Evolutionary conservation across 1,140 invertebrate species (phyloP), one percentile per base, ranked within the genome.

Genomic region (Maniola jurtina): DNA sequence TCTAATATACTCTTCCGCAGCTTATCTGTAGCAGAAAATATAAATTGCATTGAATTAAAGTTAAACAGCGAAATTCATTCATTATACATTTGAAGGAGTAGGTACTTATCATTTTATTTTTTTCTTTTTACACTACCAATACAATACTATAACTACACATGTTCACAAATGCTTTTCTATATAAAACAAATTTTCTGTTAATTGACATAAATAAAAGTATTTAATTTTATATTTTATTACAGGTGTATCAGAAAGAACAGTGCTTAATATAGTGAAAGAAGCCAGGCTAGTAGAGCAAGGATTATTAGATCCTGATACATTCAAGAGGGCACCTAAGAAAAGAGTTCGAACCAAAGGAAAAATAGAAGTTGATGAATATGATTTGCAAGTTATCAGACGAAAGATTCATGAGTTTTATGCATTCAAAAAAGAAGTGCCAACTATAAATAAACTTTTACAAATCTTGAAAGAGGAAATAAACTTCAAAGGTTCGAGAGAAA

Each of bases 361-460:
- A 68, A 90, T 90, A 42, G 88, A 90, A 76, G 84, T 90, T 2
- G 84, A 86, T 64, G 84, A 90, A 67, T 90, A 84, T 79, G 88
- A 90, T 56, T 76, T 89, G 47, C 84, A 87, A 80, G 86, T 89
- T 0, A 89, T 89, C 9, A 72, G 84, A 50, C 73, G 87, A 64
- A 89, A 88, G 72, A 88, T 89, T 57, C 87, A 89, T 52, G 87
- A 89, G 60, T 89, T 89, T 60, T 89, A 89, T 75, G 76, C 87
- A 48, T 89, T 82, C 62, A 89, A 89, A 70, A 89, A 89, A 80
- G 87, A 89, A 76, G 87, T 89, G 9, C 87, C 87, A 15, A 89
- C 87, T 38, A 88, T 88, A 34, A 88, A 89, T 58, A 88, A 89
- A 66, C 68, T 89, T 0, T 68, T 89, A 25, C 83, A 89, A 77